Conservation (phyloP, 1,140 invertebrate genomes). For the Drosophila teissieri region DNA sequence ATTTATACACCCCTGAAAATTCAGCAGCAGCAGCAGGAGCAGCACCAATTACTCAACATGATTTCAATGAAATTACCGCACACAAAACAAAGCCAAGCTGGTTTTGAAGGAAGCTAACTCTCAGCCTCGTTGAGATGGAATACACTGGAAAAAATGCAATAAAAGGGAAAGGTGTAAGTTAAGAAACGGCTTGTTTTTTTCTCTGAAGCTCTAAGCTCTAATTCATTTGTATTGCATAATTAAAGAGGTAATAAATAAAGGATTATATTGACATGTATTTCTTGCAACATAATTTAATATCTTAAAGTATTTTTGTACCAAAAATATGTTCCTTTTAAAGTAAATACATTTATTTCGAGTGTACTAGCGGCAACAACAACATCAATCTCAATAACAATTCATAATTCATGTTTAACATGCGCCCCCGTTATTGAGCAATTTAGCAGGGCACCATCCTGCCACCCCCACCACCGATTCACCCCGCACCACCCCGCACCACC, state of each 20-base stretch:
- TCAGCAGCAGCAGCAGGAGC: conserved; percentile 45
- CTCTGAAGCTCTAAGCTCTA: no score
- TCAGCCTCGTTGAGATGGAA: conserved; percentile 18
- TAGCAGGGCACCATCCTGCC: conserved; percentile 43
- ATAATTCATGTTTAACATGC: conserved; percentile 85
- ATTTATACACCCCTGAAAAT: conserved; percentile 68
- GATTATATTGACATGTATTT: no score
- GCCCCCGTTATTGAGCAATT: conserved; percentile 69
- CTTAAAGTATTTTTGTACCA: no score
- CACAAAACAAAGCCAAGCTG: conserved; percentile 48
- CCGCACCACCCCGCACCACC: not conserved
- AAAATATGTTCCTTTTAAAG: not conserved
- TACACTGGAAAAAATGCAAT: not conserved
- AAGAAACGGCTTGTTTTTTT: no score
- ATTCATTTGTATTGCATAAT: no score
- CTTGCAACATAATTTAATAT: no score
- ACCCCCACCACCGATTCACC: conserved; percentile 19
- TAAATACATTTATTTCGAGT: not conserved
- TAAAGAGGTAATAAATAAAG: no score
- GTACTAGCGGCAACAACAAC: conserved; percentile 54
- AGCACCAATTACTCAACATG: conserved; percentile 84
- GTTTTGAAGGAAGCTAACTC: conserved; percentile 55
- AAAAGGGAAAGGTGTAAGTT: not conserved
- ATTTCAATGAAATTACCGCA: conserved; percentile 84
- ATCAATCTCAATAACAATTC: conserved; percentile 85